These are phyloP conservation scores for Tolmerus cingulatus DNA, from an alignment of 2,888 invertebrate genomes.

Conservation along the genomic window DNA sequence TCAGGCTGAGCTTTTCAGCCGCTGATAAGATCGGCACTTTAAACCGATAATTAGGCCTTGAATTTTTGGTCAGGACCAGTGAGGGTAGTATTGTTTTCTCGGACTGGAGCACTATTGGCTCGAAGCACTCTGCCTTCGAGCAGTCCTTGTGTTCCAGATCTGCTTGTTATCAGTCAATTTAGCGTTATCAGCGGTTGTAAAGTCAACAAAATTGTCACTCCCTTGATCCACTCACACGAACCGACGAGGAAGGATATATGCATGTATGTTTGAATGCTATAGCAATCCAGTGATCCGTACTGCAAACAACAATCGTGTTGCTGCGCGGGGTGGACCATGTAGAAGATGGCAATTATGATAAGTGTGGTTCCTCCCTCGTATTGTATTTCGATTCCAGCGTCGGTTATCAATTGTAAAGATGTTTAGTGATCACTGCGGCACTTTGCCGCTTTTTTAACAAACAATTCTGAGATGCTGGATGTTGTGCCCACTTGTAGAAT, in stretches of 20 bases:
- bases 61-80: not conserved
- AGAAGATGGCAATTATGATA: not conserved
- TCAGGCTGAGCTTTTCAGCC: not conserved
- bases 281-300: not conserved
- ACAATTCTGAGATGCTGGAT: not conserved
- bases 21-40: not conserved
- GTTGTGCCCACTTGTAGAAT: not conserved
- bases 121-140: not conserved
- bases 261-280: too few species aligned
- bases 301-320: not conserved
- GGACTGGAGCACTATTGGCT: not conserved
- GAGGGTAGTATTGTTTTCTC: not conserved
- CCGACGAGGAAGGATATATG: slow-evolving; percentile 3
- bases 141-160: slow-evolving; percentile 3
- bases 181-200: not conserved
- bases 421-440: not conserved
- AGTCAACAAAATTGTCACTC: not conserved
- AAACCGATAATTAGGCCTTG: not conserved
- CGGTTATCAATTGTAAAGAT: slow-evolving; percentile 3
- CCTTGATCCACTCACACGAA: not conserved
- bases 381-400: slow-evolving; percentile 21
- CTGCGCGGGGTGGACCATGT: not conserved
- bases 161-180: slow-evolving; percentile 11
- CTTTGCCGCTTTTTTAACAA: not conserved
- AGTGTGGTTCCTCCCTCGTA: not conserved